Evolutionary conservation across 2,888 invertebrate species (phyloP), one percentile per base, ranked within the genome.

Genomic region (Sabatieria punctata): DNA sequence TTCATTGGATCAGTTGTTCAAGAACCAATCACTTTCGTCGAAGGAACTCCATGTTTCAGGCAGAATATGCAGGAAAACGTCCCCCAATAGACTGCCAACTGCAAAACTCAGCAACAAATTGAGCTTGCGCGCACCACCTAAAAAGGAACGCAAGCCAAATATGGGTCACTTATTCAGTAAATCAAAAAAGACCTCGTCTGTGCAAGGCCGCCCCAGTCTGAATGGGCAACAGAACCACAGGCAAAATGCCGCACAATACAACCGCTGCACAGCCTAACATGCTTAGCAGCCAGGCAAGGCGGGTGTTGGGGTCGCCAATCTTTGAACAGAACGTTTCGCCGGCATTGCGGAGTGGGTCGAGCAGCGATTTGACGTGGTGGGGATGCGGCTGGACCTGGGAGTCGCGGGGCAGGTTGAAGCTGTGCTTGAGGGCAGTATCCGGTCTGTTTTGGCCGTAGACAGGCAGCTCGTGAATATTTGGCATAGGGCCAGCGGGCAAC

Each of bases 21-120:
- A 41, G 4, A 24, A 41, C n/a, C 36, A 43, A 23, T 33, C 35
- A 45, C 38, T 18, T 45, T 50, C 43, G 26, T 27, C n/a, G 40
- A 4, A 42, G 1, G 42, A 39, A 4, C 45, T 47, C 48, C 55
- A 60, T 0, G 56, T 52, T 46, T 60, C 60, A 4, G 60, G 59
- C 1, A 60, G 48, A 1, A 60, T 45, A 42, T 60, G 59, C 22
- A 60, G 49, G 30, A 60, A 58, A 1, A 60, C 58, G 38, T 60
- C 60, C 4, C 57, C 58, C 2, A 60, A 49, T 11, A 60, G 47
- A 37, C 56, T 54, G 2, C 60, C 60, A 27, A 60, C 57, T 1
- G 59, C 57, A 43, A 58, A 60, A 1, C 54, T 49, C 18, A 60
- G 52, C 22, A 59, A 36, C 1, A 52, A 47, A 41, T 59, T 57